phyloP scores from a whole-genome alignment of 37 sponge, comb jelly and placozoan species.

The Halisarca cf. caerulea region DNA sequence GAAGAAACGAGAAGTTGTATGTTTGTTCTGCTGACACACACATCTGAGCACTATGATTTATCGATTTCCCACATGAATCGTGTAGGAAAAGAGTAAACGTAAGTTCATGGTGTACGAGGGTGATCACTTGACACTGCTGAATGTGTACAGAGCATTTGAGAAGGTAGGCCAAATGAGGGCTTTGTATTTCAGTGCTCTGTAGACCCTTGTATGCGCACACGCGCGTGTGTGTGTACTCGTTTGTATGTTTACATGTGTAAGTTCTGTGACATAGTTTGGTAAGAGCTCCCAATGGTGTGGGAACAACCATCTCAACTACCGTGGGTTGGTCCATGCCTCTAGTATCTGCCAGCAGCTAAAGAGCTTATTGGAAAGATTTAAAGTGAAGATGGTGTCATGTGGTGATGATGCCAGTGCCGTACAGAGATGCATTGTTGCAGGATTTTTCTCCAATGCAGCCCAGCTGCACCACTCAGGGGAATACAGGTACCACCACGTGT shows the following conservation, averaged over 20 bases:
- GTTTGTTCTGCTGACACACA: too few species aligned
- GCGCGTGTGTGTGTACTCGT: too few species aligned
- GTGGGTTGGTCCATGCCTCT: conserved; percentile 74
- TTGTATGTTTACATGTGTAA: background rate
- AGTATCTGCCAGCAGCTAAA: conserved; percentile 81
- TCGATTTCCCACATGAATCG: too few species aligned
- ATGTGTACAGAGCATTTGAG: conserved; percentile 87
- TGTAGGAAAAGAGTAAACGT: conserved; percentile 59
- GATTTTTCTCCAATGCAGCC: conserved; percentile 90
- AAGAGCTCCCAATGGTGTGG: conserved; percentile 82
- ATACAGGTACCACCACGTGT: too few species aligned
- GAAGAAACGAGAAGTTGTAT: conserved; percentile 71
- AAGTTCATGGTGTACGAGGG: conserved; percentile 88
- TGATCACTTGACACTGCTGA: conserved; percentile 90
- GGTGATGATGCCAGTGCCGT: conserved; percentile 74
- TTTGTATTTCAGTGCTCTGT: background rate
- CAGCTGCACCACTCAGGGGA: conserved; percentile 65
- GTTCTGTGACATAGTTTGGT: too few species aligned
- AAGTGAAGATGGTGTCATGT: conserved; percentile 64
- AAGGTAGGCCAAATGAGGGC: conserved; percentile 27
- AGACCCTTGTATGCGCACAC: background rate
- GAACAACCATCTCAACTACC: conserved; percentile 77
- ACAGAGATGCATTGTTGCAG: conserved; percentile 77
- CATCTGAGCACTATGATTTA: too few species aligned
- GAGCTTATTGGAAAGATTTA: conserved; percentile 58